Evolutionary conservation across 2,797 vertebrate genomes (phyloP).

Genomic region (Mustela erminea): DNA sequence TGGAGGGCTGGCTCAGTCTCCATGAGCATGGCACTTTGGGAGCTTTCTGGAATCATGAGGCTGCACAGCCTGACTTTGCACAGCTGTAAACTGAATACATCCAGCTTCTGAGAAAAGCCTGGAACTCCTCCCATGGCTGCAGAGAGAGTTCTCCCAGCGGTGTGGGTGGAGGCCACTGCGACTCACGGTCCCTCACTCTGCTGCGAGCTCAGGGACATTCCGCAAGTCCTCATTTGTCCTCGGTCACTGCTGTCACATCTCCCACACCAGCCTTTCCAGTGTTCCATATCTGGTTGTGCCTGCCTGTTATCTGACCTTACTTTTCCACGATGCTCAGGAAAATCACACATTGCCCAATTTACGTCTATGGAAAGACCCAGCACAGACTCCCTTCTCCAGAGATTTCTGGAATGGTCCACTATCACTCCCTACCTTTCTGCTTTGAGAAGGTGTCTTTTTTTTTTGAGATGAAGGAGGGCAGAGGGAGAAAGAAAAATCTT

Average conservation of each 20-base stretch:
- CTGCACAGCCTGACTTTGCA: neutral
- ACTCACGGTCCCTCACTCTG: neutral
- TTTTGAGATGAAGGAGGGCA: neutral
- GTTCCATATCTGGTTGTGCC: neutral
- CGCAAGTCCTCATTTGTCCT: neutral
- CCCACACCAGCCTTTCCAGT: neutral
- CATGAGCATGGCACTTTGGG: neutral
- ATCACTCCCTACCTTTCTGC: neutral
- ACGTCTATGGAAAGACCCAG: neutral
- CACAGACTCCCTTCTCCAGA: neutral
- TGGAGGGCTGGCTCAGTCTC: neutral
- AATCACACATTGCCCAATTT: neutral
- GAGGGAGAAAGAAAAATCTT: neutral
- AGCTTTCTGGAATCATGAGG: neutral
- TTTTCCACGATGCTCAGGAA: neutral
- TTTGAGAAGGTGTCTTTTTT: neutral
- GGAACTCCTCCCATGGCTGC: neutral
- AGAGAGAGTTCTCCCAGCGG: neutral
- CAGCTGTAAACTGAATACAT: neutral
- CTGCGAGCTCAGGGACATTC: neutral
- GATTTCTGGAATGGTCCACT: neutral
- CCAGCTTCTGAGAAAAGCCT: neutral
- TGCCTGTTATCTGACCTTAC: neutral
- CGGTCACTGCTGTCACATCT: neutral
- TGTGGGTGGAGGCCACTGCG: neutral